Percentiles rank a stretch among this genome's conserved stretches.
Conservation (phyloP, 2,888 invertebrate genomes). For the Limnephilus rhombicus region DNA sequence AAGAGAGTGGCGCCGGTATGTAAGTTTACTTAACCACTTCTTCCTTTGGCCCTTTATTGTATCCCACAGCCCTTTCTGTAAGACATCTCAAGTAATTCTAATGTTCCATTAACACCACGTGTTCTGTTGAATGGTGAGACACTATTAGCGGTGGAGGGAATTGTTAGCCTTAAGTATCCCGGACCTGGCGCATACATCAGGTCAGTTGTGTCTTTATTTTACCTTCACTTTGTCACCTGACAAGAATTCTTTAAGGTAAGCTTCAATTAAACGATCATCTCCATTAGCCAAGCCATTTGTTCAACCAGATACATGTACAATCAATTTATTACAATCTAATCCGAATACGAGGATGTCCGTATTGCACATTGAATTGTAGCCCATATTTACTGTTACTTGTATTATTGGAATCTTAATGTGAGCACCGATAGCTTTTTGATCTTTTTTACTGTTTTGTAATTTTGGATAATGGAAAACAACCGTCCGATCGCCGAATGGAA, state of each 20-base stretch:
- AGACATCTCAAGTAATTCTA: constrained; percentile 31
- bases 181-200: constrained; percentile 64
- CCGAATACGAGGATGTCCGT: constrained; percentile 29
- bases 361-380: constrained; percentile 47
- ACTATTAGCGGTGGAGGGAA: constrained; percentile 66
- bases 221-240: constrained; percentile 57
- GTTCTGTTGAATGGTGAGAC: constrained; percentile 51
- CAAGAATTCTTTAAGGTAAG: constrained; percentile 63
- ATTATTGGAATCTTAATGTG: constrained; percentile 55
- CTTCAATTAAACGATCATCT: constrained; percentile 45
- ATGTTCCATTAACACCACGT: constrained; percentile 58
- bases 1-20: constrained; percentile 60
- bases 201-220: constrained; percentile 64
- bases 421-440: constrained; percentile 59
- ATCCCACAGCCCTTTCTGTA: constrained; percentile 58
- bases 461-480: constrained; percentile 56
- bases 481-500: constrained; percentile 60
- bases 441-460: constrained; percentile 52
- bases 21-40: constrained; percentile 61
- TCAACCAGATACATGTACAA: constrained; percentile 11
- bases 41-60: constrained; percentile 57
- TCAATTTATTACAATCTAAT: constrained; percentile 13
- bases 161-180: constrained; percentile 54
- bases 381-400: constrained; percentile 27
- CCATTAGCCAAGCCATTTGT: constrained; percentile 48